Conservation (phyloP, 2,797 vertebrate species). For the Fratercula arctica region DNA sequence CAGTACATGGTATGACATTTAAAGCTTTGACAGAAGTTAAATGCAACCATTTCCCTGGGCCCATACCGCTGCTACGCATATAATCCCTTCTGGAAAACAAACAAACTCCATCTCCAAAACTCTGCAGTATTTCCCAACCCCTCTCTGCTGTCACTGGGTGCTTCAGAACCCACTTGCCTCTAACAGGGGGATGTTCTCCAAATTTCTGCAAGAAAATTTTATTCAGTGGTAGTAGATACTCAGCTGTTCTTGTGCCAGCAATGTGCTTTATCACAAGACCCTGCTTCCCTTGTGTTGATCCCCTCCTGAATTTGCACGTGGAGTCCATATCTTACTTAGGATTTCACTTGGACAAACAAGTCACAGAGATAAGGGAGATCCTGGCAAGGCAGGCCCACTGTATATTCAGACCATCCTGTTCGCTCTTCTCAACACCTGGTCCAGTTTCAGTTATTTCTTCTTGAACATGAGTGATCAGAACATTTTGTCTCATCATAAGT, state of each 20-base stretch:
- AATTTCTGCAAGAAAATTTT: background rate
- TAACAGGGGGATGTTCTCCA: background rate
- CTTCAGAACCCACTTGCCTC: background rate
- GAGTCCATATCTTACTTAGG: accelerated
- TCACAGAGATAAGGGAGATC: too few species aligned
- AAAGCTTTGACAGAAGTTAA: background rate
- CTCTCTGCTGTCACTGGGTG: background rate
- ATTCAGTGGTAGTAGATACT: background rate
- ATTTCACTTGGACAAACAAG: background rate
- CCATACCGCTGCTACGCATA: background rate
- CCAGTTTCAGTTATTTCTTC: background rate
- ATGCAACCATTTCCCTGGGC: background rate
- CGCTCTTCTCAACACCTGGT: background rate
- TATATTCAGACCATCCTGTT: background rate
- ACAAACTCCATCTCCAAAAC: background rate
- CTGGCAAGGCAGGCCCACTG: background rate
- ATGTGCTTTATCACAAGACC: background rate
- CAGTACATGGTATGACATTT: background rate
- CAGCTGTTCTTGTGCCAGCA: background rate
- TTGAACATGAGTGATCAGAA: background rate
- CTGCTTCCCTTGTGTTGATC: background rate
- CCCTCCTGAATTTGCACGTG: background rate
- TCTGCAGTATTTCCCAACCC: background rate
- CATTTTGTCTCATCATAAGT: background rate
- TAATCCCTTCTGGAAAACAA: background rate